Conservation (phyloP, 2,888 invertebrate genomes). For the Saturnia japonica region DNA sequence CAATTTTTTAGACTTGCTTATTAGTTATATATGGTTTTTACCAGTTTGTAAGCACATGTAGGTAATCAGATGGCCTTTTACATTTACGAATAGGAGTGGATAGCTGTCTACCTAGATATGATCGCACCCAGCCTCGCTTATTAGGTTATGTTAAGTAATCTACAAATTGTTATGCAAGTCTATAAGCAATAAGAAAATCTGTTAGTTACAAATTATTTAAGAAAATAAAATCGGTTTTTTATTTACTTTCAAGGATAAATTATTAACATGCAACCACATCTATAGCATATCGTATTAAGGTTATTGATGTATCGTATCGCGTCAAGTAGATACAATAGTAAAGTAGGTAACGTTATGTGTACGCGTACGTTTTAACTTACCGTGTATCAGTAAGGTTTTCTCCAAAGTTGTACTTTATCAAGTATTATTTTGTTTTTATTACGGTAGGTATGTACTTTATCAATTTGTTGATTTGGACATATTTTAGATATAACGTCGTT, state of each 20-base stretch:
- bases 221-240: not conserved
- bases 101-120: conserved; percentile 19
- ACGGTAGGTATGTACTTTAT: not conserved
- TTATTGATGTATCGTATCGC: no score
- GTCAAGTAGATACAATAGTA: not conserved
- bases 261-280: not conserved
- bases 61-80: conserved; percentile 23
- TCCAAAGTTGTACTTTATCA: no score
- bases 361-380: no score
- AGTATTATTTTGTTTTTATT: no score
- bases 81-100: conserved; percentile 19
- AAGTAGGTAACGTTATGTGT: not conserved
- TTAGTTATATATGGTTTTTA: not conserved
- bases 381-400: not conserved
- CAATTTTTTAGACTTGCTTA: not conserved
- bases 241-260: not conserved
- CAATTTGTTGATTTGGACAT: not conserved
- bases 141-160: conserved; percentile 21
- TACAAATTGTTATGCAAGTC: conserved; percentile 51
- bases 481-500: no score
- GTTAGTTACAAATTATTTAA: not conserved
- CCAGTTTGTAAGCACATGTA: conserved; percentile 10
- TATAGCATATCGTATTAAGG: no score
- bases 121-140: conserved; percentile 20
- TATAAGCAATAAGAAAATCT: conserved; percentile 25